Evolutionary conservation across 2,113 vertebrate species (phyloP).

Genomic region (Mesoclemmys tuberculata): DNA sequence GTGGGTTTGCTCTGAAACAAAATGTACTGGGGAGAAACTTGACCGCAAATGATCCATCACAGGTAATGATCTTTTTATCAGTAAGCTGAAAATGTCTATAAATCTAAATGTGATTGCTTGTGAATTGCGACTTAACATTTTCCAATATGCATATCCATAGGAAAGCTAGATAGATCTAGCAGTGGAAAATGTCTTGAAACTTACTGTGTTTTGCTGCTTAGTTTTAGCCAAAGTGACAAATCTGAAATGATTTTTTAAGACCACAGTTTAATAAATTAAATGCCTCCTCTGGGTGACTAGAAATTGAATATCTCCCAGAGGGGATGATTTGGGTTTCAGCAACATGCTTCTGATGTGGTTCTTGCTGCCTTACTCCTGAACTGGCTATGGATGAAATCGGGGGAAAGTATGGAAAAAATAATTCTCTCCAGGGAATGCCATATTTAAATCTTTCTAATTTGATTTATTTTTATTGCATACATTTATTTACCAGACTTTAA

Average conservation of each 20-base stretch:
- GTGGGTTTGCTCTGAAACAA: constrained; percentile 99
- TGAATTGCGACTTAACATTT: constrained; percentile 85
- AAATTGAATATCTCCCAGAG: constrained; percentile 53
- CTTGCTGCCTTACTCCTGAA: neutral
- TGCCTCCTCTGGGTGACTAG: constrained; percentile 46
- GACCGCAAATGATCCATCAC: constrained; percentile 95
- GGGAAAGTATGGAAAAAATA: neutral
- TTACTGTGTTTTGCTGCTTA: constrained; percentile 65
- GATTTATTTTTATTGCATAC: neutral
- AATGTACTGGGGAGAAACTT: constrained; percentile 97
- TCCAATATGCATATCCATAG: constrained; percentile 86
- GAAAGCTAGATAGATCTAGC: constrained; percentile 66
- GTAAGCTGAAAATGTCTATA: constrained; percentile 86
- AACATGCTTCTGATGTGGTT: neutral
- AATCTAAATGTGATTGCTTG: constrained; percentile 85
- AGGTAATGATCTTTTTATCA: constrained; percentile 94
- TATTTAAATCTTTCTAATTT: neutral
- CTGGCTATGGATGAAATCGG: neutral
- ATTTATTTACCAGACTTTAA: constrained; percentile 9
- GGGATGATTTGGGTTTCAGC: constrained; percentile 5
- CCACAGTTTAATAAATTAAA: constrained; percentile 74
- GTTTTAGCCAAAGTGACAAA: constrained; percentile 61
- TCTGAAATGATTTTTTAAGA: constrained; percentile 66
- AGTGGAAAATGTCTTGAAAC: constrained; percentile 61
- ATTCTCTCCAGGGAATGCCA: neutral